phyloP scores from a whole-genome alignment of 2,797 vertebrate genomes.

The Pipistrellus pygmaeus region DNA sequence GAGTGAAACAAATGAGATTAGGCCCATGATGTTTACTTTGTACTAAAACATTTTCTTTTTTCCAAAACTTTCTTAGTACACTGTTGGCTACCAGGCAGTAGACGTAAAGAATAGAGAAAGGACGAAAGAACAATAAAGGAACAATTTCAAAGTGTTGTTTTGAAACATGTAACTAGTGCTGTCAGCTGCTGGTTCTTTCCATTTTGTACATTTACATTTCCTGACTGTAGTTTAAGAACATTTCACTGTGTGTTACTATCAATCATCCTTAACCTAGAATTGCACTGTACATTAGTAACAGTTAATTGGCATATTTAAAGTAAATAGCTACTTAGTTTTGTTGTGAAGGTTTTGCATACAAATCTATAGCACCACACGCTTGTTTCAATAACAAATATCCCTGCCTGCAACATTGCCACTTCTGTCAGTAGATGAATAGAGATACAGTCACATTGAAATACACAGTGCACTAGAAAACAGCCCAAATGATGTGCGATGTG shows the following conservation, averaged over 20 bases:
- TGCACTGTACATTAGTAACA: constrained; percentile 87
- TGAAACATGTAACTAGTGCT: constrained; percentile 86
- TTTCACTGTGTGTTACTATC: constrained; percentile 87
- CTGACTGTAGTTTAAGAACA: constrained; percentile 86
- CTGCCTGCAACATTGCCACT: constrained; percentile 72
- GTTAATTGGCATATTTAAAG: constrained; percentile 90
- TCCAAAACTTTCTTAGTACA: constrained; percentile 67
- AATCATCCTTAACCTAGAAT: constrained; percentile 89
- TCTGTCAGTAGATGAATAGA: constrained; percentile 80
- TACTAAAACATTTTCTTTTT: constrained; percentile 42
- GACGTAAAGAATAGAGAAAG: constrained; percentile 67
- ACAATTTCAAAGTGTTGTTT: constrained; percentile 85
- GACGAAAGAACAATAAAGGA: constrained; percentile 84
- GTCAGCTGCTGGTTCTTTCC: constrained; percentile 82
- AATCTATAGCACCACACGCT: constrained; percentile 81
- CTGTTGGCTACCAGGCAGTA: constrained; percentile 67
- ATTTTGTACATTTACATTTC: constrained; percentile 86
- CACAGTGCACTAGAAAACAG: background rate
- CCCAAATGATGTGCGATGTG: background rate
- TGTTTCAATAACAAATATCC: constrained; percentile 84
- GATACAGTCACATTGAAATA: constrained; percentile 63
- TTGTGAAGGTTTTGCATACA: constrained; percentile 85
- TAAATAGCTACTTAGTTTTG: constrained; percentile 89
- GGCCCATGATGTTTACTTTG: constrained; percentile 62
- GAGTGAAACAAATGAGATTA: constrained; percentile 75